These are phyloP conservation scores for Nyctereutes procyonoides DNA, from an alignment of 2,113 vertebrate species.

Conservation along the genomic window DNA sequence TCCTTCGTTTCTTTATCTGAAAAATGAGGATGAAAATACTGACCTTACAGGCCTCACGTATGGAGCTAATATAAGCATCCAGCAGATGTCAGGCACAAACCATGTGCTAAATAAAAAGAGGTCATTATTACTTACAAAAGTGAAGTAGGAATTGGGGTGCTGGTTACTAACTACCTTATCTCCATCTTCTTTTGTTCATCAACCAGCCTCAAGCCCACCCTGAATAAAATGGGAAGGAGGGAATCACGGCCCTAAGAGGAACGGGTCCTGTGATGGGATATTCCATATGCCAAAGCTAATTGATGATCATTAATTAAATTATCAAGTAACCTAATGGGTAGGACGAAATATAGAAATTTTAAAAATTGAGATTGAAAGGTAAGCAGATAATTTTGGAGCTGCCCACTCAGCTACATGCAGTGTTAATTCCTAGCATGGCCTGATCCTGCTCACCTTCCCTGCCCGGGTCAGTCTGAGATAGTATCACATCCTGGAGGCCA, in stretches of 20 bases:
- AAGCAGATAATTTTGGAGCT: neutral
- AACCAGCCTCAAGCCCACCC: neutral
- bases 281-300: neutral
- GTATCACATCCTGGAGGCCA: neutral
- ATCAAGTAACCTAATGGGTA: neutral
- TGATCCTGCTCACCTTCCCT: neutral
- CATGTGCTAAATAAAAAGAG: neutral
- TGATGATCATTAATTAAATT: neutral
- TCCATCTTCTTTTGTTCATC: no score
- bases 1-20: neutral
- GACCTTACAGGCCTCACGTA: neutral
- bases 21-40: neutral
- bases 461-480: neutral
- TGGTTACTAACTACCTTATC: fast-evolving
- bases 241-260: fast-evolving
- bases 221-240: neutral
- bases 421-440: neutral
- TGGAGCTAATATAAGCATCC: neutral
- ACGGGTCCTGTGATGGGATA: neutral
- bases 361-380: neutral
- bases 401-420: neutral
- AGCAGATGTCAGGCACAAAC: neutral
- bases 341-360: neutral
- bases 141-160: neutral
- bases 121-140: neutral